Evolutionary conservation across 2,888 invertebrate species (phyloP).

Genomic region (Anodontia alba): DNA sequence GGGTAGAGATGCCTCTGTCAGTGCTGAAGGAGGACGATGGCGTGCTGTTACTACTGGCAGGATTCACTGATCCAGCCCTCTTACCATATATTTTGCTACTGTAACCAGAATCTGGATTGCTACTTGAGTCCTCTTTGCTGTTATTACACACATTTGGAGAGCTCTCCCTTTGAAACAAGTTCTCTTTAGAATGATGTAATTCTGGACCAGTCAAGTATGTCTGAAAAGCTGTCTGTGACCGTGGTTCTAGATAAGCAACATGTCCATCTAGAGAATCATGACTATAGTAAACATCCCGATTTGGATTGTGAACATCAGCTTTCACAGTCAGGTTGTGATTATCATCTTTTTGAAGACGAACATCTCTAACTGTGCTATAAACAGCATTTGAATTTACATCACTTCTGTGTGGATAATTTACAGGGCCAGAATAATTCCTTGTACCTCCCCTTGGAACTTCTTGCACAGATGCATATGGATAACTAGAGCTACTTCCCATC

Average conservation of each 20-base stretch:
- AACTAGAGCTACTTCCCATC: background rate
- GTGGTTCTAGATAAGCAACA: constrained; percentile 39
- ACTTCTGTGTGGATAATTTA: background rate
- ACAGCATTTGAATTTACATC: constrained; percentile 14
- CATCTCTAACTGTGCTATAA: constrained; percentile 51
- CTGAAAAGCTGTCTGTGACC: constrained; percentile 54
- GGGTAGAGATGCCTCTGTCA: constrained; percentile 70
- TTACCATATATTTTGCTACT: constrained; percentile 91
- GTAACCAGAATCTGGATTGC: constrained; percentile 91
- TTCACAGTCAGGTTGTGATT: constrained; percentile 40
- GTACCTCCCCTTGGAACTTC: constrained; percentile 25
- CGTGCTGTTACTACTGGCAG: constrained; percentile 69
- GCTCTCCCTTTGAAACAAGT: constrained; percentile 43
- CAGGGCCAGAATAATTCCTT: background rate
- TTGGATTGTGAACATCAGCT: constrained; percentile 37
- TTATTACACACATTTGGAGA: constrained; percentile 66
- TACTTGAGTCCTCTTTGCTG: constrained; percentile 81
- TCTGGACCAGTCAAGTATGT: constrained; percentile 56
- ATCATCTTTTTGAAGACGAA: constrained; percentile 22
- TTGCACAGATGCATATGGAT: constrained; percentile 29
- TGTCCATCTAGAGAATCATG: constrained; percentile 3
- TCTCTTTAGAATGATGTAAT: constrained; percentile 22
- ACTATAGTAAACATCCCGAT: constrained; percentile 34
- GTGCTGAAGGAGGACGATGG: constrained; percentile 80
- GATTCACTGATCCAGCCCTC: constrained; percentile 46